Percentiles rank a stretch among this genome's conserved stretches.
phyloP scores from a whole-genome alignment of 1,140 invertebrate species.

The Drosophila mojavensis region DNA sequence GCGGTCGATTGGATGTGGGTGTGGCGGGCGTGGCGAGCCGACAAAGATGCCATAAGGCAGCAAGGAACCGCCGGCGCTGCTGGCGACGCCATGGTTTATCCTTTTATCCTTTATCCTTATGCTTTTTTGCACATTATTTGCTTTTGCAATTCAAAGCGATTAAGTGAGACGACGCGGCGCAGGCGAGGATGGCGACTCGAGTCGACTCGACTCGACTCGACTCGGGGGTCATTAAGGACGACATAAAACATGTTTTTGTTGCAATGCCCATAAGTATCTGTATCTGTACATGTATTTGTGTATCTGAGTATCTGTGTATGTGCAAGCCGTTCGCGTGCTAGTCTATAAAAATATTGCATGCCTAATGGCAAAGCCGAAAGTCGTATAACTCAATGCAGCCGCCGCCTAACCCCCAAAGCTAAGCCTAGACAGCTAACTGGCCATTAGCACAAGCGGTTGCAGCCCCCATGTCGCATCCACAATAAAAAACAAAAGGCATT shows the following conservation, averaged over 20 bases:
- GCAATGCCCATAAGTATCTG: constrained; percentile 66
- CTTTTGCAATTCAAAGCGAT: constrained; percentile 83
- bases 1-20: constrained; percentile 24
- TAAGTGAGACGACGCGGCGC: constrained; percentile 64
- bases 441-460: constrained; percentile 67
- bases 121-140: constrained; percentile 82
- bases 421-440: constrained; percentile 20
- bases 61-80: constrained; percentile 65
- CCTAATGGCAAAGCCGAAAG: constrained; percentile 74
- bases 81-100: constrained; percentile 80
- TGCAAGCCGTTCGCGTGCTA: constrained; percentile 2
- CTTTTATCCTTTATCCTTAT: constrained; percentile 81
- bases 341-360: constrained; percentile 70
- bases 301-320: background rate
- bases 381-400: constrained; percentile 63
- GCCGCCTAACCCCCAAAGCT: constrained; percentile 5
- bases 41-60: constrained; percentile 68
- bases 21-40: constrained; percentile 50
- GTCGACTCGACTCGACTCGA: constrained; percentile 38
- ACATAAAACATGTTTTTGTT: constrained; percentile 83
- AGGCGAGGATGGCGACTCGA: constrained; percentile 19
- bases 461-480: constrained; percentile 34
- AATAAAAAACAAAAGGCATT: constrained; percentile 35
- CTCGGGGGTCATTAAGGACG: constrained; percentile 78
- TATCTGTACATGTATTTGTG: constrained; percentile 22